Percentiles rank a stretch among this genome's conserved stretches.
These are phyloP conservation scores for Drosophila guanche DNA, from an alignment of 1,140 invertebrate species.

Conservation along the genomic window DNA sequence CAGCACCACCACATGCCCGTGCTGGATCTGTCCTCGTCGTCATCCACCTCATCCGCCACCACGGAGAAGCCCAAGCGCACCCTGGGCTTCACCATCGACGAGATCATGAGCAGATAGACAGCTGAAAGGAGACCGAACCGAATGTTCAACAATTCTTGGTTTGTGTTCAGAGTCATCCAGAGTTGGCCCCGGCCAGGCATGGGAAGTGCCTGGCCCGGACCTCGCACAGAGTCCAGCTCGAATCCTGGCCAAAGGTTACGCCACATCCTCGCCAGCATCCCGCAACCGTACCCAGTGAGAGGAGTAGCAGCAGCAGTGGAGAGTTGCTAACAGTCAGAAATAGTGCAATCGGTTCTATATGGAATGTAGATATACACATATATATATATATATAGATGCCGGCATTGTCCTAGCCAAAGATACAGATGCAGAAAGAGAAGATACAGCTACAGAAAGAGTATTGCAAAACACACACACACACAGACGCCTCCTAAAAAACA, in stretches of 20 bases:
- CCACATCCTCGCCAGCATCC: slow-evolving; percentile 25
- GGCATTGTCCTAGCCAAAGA: slow-evolving; percentile 45
- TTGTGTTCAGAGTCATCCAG: slow-evolving; percentile 46
- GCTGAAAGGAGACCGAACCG: neutral
- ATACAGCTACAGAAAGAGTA: slow-evolving; percentile 29
- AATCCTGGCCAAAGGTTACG: slow-evolving; percentile 37
- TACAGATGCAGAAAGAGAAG: slow-evolving; percentile 27
- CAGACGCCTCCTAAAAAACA: slow-evolving; percentile 39
- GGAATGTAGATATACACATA: no score
- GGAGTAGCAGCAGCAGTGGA: slow-evolving; percentile 7
- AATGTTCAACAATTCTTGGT: slow-evolving; percentile 37
- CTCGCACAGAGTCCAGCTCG: slow-evolving; percentile 18
- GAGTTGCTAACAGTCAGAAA: slow-evolving; percentile 16
- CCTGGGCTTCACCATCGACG: slow-evolving; percentile 92
- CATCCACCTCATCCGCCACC: slow-evolving; percentile 16
- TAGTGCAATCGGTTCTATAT: slow-evolving; percentile 52
- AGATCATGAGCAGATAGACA: slow-evolving; percentile 90
- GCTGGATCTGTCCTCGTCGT: slow-evolving; percentile 81
- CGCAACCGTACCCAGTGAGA: slow-evolving; percentile 31
- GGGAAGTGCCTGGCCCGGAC: slow-evolving; percentile 70
- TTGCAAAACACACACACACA: slow-evolving; percentile 7
- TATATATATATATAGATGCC: slow-evolving; percentile 23
- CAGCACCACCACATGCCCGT: slow-evolving; percentile 43
- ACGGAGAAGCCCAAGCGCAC: slow-evolving; percentile 84
- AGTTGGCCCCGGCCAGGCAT: slow-evolving; percentile 66